Evolutionary conservation across 1,140 invertebrate genomes (phyloP), one percentile per base, ranked within the genome.

Genomic region (Prorops nasuta): DNA sequence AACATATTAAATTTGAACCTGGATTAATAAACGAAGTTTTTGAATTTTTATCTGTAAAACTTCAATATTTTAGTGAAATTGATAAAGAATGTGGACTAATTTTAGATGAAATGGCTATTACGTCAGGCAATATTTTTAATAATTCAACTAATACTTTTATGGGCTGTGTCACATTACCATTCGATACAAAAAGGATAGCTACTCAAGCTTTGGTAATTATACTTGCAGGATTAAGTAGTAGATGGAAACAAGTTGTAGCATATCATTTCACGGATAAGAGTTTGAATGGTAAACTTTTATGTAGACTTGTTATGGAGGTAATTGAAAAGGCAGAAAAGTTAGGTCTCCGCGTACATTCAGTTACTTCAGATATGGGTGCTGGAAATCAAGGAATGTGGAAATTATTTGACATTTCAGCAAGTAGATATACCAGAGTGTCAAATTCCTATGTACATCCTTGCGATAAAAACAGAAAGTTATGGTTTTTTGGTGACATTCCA

Each of bases 21-120:
- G 54, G 54, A 2, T 46, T 56, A 20, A 34, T 22, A 6, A n/a
- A 56, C 17, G 54, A 56, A 31, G 36, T 56, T 36, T 41, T 52
- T 36, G 35, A 48, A 18, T 51, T 52, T 41, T n/a, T 51, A 32
- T 1, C 45, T 41, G 31, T 56, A 9, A 56, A 52, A 56, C 16
- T 53, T 20, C 7, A 15, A 17, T 16, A 17, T 10, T 44, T 56
- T 17, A 39, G 32, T 32, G 20, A 53, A 21, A 47, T 39, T 24
- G 19, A 51, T 14, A 43, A 32, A 40, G 44, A 56, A 35, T 48
- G 44, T 20, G 28, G 49, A n/a, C 24, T 57, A 34, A 21, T 56
- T 18, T 36, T 56, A 8, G 39, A 56, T 48, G 49, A 52, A 36
- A 52, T 56, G 34, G 32, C 16, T 44, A 38, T 50, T 12, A 21